A percentile compares a stretch with the other conserved stretches of the same genome.
Conservation (phyloP, 2,888 invertebrate species). For the Orthonevra nobilis region DNA sequence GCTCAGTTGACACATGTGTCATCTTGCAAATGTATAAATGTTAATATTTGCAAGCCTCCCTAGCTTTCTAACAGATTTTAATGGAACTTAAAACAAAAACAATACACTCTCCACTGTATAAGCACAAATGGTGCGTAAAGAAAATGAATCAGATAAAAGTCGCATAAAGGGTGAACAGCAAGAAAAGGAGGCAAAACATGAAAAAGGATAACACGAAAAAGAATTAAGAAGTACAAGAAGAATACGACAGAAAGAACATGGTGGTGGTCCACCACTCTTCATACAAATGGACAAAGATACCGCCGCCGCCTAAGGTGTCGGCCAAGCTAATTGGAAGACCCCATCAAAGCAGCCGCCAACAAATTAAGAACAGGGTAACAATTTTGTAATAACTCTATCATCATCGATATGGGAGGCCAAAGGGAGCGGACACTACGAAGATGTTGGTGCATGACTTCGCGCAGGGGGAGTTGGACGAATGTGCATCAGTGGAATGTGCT, state of each 20-base stretch:
- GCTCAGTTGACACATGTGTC: too few relatives aligned
- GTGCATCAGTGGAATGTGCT: constrained; percentile 44
- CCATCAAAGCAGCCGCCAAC: constrained; percentile 74
- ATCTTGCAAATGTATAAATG: too few relatives aligned
- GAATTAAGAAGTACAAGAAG: constrained; percentile 4
- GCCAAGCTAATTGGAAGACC: constrained; percentile 75
- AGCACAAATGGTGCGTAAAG: constrained; percentile 18
- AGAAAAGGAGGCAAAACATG: not conserved
- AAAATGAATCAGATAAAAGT: constrained; percentile 37
- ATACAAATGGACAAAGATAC: constrained; percentile 73
- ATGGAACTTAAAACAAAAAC: too few relatives aligned
- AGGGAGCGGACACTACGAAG: constrained; percentile 52
- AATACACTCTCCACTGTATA: too few relatives aligned
- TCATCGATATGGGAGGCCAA: constrained; percentile 80
- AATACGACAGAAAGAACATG: constrained; percentile 54
- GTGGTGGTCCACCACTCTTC: constrained; percentile 65
- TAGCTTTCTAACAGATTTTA: too few relatives aligned
- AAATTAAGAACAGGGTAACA: constrained; percentile 74
- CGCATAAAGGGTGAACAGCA: constrained; percentile 6
- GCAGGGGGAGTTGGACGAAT: constrained; percentile 27
- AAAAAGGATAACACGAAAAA: constrained; percentile 26
- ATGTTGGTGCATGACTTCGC: constrained; percentile 15
- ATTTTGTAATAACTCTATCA: constrained; percentile 80
- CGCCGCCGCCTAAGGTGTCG: constrained; percentile 75
- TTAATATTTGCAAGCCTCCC: too few relatives aligned